A percentile compares a stretch with the other conserved stretches of the same genome.
These are phyloP conservation scores for Gortyna flavago DNA, from an alignment of 2,888 invertebrate genomes.

Conservation along the genomic window DNA sequence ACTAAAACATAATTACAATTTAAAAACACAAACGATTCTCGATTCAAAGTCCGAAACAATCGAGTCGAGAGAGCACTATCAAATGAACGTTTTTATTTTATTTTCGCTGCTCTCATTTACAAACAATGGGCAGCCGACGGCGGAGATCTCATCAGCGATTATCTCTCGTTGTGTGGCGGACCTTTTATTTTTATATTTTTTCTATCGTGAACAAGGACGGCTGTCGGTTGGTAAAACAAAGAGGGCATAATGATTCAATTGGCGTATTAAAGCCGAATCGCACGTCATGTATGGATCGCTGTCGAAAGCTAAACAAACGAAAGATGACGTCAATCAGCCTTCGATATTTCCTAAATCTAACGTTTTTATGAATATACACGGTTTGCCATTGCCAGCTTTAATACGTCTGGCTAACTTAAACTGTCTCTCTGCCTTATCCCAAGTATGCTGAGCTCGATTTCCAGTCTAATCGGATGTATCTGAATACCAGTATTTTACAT, in stretches of 20 bases:
- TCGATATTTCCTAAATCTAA: background rate
- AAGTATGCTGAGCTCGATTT: background rate
- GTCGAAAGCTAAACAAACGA: slow-evolving; percentile 10
- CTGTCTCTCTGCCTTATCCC: background rate
- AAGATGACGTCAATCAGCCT: background rate
- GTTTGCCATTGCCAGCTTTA: background rate
- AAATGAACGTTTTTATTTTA: slow-evolving; percentile 79
- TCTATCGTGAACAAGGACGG: slow-evolving; percentile 67
- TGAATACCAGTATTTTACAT: background rate
- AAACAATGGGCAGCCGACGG: slow-evolving; percentile 84
- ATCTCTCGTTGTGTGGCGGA: slow-evolving; percentile 74
- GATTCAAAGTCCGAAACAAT: slow-evolving; percentile 75
- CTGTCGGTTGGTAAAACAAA: slow-evolving; percentile 77
- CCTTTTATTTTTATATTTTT: slow-evolving; percentile 67
- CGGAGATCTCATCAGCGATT: slow-evolving; percentile 84
- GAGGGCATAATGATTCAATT: slow-evolving; percentile 77
- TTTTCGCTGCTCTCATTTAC: slow-evolving; percentile 83
- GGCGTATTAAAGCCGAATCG: slow-evolving; percentile 67
- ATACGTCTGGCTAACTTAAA: background rate
- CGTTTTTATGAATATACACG: background rate
- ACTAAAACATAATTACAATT: slow-evolving; percentile 69
- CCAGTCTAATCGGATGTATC: background rate
- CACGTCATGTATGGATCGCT: slow-evolving; percentile 18
- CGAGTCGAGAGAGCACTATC: slow-evolving; percentile 74
- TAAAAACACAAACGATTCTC: slow-evolving; percentile 69